Percentiles rank a stretch among this genome's conserved stretches.
Evolutionary conservation across 2,888 invertebrate genomes (phyloP).

Genomic region (Euzophera pinguis): DNA sequence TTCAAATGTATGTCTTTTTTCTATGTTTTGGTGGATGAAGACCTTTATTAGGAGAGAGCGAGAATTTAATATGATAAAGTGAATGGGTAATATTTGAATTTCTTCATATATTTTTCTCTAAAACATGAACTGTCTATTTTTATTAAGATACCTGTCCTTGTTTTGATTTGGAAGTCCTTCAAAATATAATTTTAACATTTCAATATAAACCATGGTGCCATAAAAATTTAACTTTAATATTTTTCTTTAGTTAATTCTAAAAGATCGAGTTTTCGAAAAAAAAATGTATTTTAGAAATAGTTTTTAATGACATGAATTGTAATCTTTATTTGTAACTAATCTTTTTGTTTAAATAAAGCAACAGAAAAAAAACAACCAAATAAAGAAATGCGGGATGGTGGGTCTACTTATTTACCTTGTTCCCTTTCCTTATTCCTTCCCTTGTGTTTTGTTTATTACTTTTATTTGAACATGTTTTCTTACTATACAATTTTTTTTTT

Average conservation of each 20-base stretch:
- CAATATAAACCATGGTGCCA: slow-evolving; percentile 61
- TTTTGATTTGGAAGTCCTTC: slow-evolving; percentile 44
- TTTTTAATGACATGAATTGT: slow-evolving; percentile 12
- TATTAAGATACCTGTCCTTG: slow-evolving; percentile 29
- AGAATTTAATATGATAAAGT: neutral
- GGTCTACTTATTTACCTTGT: slow-evolving; percentile 52
- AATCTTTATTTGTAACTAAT: slow-evolving; percentile 23
- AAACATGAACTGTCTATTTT: slow-evolving; percentile 11
- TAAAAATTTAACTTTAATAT: slow-evolving; percentile 38
- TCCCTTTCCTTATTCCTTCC: slow-evolving; percentile 30
- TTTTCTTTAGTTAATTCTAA: slow-evolving; percentile 16
- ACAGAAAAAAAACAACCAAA: slow-evolving; percentile 26
- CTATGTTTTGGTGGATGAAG: too few relatives aligned
- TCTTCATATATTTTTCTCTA: neutral
- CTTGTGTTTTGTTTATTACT: slow-evolving; percentile 15
- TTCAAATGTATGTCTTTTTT: too few relatives aligned
- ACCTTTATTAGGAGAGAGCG: too few relatives aligned
- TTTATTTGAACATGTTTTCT: slow-evolving; percentile 26
- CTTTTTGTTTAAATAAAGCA: slow-evolving; percentile 24
- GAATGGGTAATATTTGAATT: neutral
- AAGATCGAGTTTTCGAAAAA: slow-evolving; percentile 14
- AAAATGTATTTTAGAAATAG: slow-evolving; percentile 14
- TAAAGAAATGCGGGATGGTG: slow-evolving; percentile 36
- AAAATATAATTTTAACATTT: slow-evolving; percentile 24
- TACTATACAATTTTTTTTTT: slow-evolving; percentile 16